Percentiles rank a stretch among this genome's conserved stretches.
Conservation (phyloP, 2,888 invertebrate genomes). For the Lasius fuliginosus region DNA sequence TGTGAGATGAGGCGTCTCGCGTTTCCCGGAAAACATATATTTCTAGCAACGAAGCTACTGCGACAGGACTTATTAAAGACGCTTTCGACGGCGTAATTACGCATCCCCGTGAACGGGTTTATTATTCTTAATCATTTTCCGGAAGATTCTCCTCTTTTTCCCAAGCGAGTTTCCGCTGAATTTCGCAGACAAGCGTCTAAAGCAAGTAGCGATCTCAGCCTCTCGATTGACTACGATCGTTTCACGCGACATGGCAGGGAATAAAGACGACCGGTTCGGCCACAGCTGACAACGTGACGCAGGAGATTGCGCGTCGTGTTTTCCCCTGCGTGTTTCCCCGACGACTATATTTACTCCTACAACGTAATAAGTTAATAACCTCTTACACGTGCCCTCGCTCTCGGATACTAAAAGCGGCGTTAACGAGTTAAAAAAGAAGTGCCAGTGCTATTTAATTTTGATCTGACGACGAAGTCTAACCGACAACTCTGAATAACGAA, state of each 20-base stretch:
- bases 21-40: conserved; percentile 31
- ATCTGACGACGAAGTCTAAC: background rate
- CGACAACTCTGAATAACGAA: background rate
- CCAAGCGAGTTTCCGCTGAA: conserved; percentile 44
- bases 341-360: conserved; percentile 45
- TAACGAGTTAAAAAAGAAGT: background rate
- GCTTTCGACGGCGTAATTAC: background rate
- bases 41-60: background rate
- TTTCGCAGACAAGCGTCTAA: conserved; percentile 60
- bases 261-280: conserved; percentile 71
- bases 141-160: conserved; percentile 11
- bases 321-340: conserved; percentile 38
- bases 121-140: conserved; percentile 56
- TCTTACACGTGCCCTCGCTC: conserved; percentile 12
- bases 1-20: background rate
- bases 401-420: background rate
- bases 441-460: background rate
- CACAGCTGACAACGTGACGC: conserved; percentile 72
- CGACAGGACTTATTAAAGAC: conserved; percentile 14
- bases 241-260: conserved; percentile 67
- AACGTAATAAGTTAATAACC: conserved; percentile 53
- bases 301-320: conserved; percentile 38
- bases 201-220: conserved; percentile 44
- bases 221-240: conserved; percentile 48
- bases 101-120: conserved; percentile 29